These are phyloP conservation scores for Lucilia cuprina DNA, from an alignment of 1,140 invertebrate genomes.

Conservation along the genomic window DNA sequence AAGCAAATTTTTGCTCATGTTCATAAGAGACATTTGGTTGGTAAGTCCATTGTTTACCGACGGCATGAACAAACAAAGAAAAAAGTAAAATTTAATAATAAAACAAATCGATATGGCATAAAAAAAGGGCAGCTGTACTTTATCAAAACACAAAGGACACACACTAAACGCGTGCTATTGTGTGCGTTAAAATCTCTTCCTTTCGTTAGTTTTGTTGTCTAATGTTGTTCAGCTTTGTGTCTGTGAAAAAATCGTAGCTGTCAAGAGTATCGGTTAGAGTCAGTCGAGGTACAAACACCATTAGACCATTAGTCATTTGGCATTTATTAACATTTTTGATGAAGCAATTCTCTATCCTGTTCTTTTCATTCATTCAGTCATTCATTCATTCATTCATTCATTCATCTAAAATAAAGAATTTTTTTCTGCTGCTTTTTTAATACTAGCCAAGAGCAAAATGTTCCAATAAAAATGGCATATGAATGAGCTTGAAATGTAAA, in stretches of 20 bases:
- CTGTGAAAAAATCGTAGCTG: background rate
- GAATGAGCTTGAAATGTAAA: slow-evolving; percentile 2
- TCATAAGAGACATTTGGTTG: background rate
- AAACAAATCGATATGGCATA: slow-evolving; percentile 13
- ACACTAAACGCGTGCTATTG: slow-evolving; percentile 27
- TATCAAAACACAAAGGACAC: slow-evolving; percentile 30
- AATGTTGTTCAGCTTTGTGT: background rate
- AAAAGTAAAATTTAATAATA: slow-evolving; percentile 20
- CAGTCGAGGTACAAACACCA: background rate
- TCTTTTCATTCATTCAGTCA: background rate
- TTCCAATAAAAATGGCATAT: slow-evolving; percentile 14
- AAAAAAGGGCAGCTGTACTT: slow-evolving; percentile 11
- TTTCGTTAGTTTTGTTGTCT: background rate
- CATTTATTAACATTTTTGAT: slow-evolving; percentile 35
- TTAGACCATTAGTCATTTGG: slow-evolving; percentile 31
- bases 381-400: too few species aligned
- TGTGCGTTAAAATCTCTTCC: background rate
- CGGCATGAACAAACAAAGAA: background rate
- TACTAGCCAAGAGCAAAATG: background rate
- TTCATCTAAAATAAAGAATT: background rate
- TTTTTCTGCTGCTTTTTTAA: background rate
- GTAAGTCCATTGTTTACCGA: background rate
- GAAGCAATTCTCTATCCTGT: slow-evolving; percentile 21
- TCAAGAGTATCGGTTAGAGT: background rate
- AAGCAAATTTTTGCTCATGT: slow-evolving; percentile 13